These are phyloP conservation scores for Drosophila busckii DNA, from an alignment of 1,140 invertebrate genomes.

Conservation along the genomic window DNA sequence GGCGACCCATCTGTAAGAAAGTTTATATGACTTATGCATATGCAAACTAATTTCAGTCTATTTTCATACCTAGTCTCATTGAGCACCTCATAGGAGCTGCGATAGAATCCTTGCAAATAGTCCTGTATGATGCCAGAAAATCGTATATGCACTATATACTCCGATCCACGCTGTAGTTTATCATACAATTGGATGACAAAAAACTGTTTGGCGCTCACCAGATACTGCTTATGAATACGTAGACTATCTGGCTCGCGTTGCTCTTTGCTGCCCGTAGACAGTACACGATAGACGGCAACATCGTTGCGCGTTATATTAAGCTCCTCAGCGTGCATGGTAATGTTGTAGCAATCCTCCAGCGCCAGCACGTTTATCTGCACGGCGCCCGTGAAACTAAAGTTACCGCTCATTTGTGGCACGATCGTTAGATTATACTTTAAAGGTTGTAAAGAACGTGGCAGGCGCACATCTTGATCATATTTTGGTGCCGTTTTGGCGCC, in stretches of 20 bases:
- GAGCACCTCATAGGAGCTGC: slow-evolving; percentile 88
- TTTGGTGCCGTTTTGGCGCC: slow-evolving; percentile 40
- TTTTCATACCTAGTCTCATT: slow-evolving; percentile 84
- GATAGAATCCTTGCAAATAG: slow-evolving; percentile 91
- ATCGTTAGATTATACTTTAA: slow-evolving; percentile 85
- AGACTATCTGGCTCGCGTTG: slow-evolving; percentile 35
- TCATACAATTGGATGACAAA: slow-evolving; percentile 84
- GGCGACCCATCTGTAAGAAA: slow-evolving; percentile 85
- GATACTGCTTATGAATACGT: slow-evolving; percentile 81
- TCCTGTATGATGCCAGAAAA: slow-evolving; percentile 87
- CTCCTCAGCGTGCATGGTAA: slow-evolving; percentile 88
- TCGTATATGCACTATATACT: slow-evolving; percentile 85
- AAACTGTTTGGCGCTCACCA: slow-evolving; percentile 84
- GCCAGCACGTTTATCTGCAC: slow-evolving; percentile 85
- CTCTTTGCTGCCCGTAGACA: slow-evolving; percentile 4
- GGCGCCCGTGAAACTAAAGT: slow-evolving; percentile 88
- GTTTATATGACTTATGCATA: background rate
- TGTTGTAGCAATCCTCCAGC: slow-evolving; percentile 83
- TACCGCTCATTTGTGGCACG: slow-evolving; percentile 86
- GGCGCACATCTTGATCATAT: slow-evolving; percentile 82
- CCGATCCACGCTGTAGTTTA: slow-evolving; percentile 80
- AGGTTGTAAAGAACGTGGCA: slow-evolving; percentile 84
- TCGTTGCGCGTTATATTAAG: slow-evolving; percentile 82
- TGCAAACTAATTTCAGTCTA: no score
- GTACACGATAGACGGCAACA: slow-evolving; percentile 78